Conservation (phyloP, 2,888 invertebrate genomes). For the Aspidiotus destructor region DNA sequence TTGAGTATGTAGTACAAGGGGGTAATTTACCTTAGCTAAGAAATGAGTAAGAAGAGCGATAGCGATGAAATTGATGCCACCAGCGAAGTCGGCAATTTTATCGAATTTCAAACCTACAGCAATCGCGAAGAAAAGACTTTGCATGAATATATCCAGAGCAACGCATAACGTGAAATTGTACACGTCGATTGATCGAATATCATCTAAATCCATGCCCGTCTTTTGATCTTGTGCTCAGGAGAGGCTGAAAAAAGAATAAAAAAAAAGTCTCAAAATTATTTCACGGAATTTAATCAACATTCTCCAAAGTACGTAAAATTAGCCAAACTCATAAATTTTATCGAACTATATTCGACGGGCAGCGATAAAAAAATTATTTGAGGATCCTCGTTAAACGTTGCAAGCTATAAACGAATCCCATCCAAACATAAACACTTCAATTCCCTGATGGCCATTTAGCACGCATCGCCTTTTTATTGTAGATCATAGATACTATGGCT, state of each 20-base stretch:
- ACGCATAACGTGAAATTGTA: conserved; percentile 80
- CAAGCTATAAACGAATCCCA: too few species aligned
- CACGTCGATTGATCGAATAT: conserved; percentile 48
- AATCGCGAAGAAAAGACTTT: conserved; percentile 76
- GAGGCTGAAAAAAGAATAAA: background rate
- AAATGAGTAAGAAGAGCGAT: conserved; percentile 79
- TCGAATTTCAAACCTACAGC: conserved; percentile 79
- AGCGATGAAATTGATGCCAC: conserved; percentile 85
- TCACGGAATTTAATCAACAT: background rate
- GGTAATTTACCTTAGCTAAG: conserved; percentile 60
- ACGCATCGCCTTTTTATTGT: too few species aligned
- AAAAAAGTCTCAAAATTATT: background rate
- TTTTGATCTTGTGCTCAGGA: background rate
- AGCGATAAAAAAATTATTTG: too few species aligned
- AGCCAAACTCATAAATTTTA: too few species aligned
- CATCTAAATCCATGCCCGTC: conserved; percentile 21
- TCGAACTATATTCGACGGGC: too few species aligned
- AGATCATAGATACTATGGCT: too few species aligned
- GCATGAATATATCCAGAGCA: conserved; percentile 73
- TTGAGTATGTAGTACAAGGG: background rate
- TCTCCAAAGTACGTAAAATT: background rate
- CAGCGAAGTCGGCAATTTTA: conserved; percentile 86
- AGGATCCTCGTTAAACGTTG: background rate
- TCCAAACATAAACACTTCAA: too few species aligned
- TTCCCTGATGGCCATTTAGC: too few species aligned